Evolutionary conservation across 2,113 vertebrate genomes (phyloP).

Genomic region (Ornithorhynchus anatinus): DNA sequence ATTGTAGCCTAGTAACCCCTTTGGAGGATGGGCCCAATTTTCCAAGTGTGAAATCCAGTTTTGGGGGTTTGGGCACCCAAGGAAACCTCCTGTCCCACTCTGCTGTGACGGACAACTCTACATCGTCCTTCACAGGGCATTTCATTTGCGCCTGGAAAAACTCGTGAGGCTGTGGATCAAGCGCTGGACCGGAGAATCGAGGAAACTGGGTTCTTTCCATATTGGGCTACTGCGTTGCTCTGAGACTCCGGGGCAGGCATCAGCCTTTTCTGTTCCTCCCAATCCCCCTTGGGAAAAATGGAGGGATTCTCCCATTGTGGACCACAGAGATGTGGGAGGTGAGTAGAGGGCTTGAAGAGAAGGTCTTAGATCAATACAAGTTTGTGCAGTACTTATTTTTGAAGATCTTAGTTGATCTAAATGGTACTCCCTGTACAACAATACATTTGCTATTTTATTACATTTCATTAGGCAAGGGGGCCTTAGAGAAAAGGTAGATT

Average conservation of each 20-base stretch:
- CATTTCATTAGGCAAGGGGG: constrained; percentile 21
- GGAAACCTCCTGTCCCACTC: too few relatives aligned
- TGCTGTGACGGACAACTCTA: too few relatives aligned
- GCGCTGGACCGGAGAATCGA: constrained; percentile 6
- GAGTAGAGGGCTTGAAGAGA: not conserved
- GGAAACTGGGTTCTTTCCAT: constrained; percentile 32
- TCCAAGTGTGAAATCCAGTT: too few relatives aligned
- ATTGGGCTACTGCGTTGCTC: not conserved
- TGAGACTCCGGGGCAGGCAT: constrained; percentile 22
- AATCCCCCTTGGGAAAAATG: not conserved
- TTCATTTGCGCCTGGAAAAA: constrained; percentile 21
- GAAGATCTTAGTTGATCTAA: not conserved
- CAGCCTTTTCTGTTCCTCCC: not conserved
- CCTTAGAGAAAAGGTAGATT: not conserved
- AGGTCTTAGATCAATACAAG: not conserved
- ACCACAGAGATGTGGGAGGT: not conserved
- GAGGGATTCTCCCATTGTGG: not conserved
- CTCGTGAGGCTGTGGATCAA: constrained; percentile 36
- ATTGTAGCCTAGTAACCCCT: too few relatives aligned
- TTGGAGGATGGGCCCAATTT: too few relatives aligned
- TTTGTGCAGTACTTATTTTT: not conserved
- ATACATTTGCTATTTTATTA: not conserved
- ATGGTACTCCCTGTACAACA: not conserved
- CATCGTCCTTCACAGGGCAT: too few relatives aligned
- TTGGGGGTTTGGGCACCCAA: too few relatives aligned